Conservation (phyloP, 2,113 vertebrate genomes). For the Hiodon tergisus region DNA sequence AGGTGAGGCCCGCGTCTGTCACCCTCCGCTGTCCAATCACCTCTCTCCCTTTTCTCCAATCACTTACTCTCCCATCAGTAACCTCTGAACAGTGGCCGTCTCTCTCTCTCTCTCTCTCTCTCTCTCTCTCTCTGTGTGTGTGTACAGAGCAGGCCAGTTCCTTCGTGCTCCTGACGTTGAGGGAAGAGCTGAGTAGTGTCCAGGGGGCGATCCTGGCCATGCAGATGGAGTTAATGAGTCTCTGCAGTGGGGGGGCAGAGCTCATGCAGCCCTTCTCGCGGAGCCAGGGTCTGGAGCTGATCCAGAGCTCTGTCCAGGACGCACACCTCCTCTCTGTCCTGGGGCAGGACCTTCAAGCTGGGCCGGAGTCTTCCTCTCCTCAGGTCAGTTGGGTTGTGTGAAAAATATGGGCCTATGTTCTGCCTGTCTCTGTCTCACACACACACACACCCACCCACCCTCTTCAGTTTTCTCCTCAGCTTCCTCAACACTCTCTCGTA, state of each 20-base stretch:
- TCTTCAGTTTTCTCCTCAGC: neutral
- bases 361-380: too few species aligned
- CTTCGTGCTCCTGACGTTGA: conserved; percentile 55
- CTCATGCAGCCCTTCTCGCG: conserved; percentile 41
- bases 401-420: too few species aligned
- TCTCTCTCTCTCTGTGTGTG: neutral
- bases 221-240: conserved; percentile 53
- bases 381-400: too few species aligned
- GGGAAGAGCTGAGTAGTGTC: conserved; percentile 47
- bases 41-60: neutral
- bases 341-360: conserved; percentile 32
- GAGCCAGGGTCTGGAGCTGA: conserved; percentile 47
- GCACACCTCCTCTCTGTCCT: conserved; percentile 53
- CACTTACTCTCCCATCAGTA: too few species aligned
- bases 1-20: conserved; percentile 13
- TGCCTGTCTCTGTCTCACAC: neutral
- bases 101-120: neutral
- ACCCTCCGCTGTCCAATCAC: neutral
- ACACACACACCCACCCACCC: neutral
- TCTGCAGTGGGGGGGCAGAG: conserved; percentile 23
- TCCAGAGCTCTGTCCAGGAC: conserved; percentile 46
- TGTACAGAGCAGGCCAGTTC: conserved; percentile 39
- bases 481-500: too few species aligned
- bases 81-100: too few species aligned
- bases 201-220: conserved; percentile 47